Evolutionary conservation across 2,888 invertebrate species (phyloP).

Genomic region (Megamerina dolium): DNA sequence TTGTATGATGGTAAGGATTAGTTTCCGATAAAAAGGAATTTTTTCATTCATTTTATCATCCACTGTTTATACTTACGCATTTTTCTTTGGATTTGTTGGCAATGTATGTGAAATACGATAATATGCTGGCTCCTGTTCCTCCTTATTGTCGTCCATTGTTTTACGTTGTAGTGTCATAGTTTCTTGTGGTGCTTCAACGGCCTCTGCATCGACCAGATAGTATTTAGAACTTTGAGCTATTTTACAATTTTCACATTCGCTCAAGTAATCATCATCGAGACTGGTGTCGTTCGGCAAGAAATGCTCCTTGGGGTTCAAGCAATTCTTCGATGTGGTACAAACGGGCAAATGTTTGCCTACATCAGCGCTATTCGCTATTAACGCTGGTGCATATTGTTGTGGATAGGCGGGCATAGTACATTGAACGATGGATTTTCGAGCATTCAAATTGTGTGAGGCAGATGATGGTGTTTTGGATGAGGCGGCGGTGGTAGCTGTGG

Average conservation of each 20-base stretch:
- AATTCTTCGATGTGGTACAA: conserved; percentile 50
- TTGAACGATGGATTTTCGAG: conserved; percentile 25
- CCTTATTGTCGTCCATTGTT: conserved; percentile 46
- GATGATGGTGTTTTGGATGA: too few relatives aligned
- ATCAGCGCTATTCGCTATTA: conserved; percentile 6
- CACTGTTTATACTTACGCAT: conserved; percentile 38
- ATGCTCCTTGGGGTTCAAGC: conserved; percentile 49
- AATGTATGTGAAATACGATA: conserved; percentile 61
- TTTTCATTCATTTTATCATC: neutral
- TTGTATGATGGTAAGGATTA: too few relatives aligned
- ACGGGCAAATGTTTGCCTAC: conserved; percentile 45
- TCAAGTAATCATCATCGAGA: conserved; percentile 66
- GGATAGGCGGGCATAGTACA: conserved; percentile 43
- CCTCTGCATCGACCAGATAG: conserved; percentile 55
- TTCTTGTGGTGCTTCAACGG: conserved; percentile 55
- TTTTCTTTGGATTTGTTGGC: conserved; percentile 56
- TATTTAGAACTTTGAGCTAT: conserved; percentile 65
- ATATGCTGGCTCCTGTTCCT: conserved; percentile 51
- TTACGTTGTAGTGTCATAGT: conserved; percentile 64
- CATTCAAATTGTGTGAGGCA: conserved; percentile 17
- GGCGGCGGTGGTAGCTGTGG: conserved; percentile 2
- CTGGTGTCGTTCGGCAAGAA: conserved; percentile 50
- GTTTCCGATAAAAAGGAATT: too few relatives aligned
- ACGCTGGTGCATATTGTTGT: conserved; percentile 16
- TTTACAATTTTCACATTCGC: conserved; percentile 82